Evolutionary conservation across 53 echinoderm and acorn worm species (phyloP), one percentile per base, ranked within the genome.

Genomic region (Arbacia lixula): DNA sequence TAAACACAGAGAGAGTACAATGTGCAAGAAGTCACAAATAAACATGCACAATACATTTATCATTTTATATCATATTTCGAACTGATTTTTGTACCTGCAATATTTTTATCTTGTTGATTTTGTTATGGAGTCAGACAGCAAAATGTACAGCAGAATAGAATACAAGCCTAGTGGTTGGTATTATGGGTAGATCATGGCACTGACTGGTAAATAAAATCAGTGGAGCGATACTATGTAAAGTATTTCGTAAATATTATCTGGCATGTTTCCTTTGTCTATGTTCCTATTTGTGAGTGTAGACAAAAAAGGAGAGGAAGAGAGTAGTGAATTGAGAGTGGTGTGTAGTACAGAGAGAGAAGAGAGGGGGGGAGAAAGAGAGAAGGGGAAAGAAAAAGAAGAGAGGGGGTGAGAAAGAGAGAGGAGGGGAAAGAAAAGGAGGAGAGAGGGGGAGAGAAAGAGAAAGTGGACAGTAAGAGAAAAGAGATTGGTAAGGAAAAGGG

Each of bases 41-140:
- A n/a, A n/a, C n/a, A n/a, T n/a, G n/a, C n/a, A n/a, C n/a, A n/a
- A n/a, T n/a, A n/a, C n/a, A n/a, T n/a, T n/a, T n/a, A n/a, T n/a
- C n/a, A 3, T 0, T 1, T 36, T 36, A 3, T 65, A 20, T 35
- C 12, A 35, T 36, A 16, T 9, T 8, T 36, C 6, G 20, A 14
- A 50, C 19, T 50, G 50, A 50, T 50, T 65, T 65, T 6, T 65
- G 36, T 17, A 65, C 65, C 65, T 33, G 65, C 65, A 65, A 65
- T 65, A 65, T 65, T 0, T 50, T 36, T 65, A 65, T 65, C 35
- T 65, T 65, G 14, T 46, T 46, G 49, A 46, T 46, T 46, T 46
- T 46, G 14, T 46, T 46, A 14, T 10, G 49, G 49, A 46, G 14
- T 10, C 14, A 10, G 49, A 46, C 14, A 14, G 8, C 8, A 46